A percentile compares a stretch with the other conserved stretches of the same genome.
Evolutionary conservation across 2,888 invertebrate species (phyloP).

Genomic region (Andrena bucephala): DNA sequence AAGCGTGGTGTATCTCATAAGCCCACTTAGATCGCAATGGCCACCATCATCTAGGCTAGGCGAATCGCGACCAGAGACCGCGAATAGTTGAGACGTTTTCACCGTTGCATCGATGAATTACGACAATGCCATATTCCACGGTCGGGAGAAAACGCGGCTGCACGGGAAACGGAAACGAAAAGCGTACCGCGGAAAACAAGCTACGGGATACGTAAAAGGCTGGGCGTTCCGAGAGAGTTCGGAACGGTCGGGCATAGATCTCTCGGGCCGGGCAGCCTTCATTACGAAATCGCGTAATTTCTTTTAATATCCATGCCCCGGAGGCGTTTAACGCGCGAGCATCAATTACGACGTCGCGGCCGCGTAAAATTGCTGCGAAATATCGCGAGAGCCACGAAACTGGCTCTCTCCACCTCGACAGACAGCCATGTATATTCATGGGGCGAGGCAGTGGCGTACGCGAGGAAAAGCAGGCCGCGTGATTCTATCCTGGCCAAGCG

Average conservation of each 20-base stretch:
- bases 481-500: conserved; percentile 35
- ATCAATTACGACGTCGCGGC: conserved; percentile 47
- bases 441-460: background rate
- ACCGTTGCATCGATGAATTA: conserved; percentile 46
- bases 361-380: conserved; percentile 49
- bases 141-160: conserved; percentile 25
- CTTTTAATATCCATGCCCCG: conserved; percentile 11
- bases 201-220: background rate
- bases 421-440: conserved; percentile 45
- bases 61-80: conserved; percentile 10
- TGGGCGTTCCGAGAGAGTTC: background rate
- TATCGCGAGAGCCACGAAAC: conserved; percentile 13
- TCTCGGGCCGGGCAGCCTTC: background rate
- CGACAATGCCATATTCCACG: conserved; percentile 30
- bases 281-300: conserved; percentile 7
- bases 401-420: background rate
- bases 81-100: conserved; percentile 28
- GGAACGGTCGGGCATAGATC: background rate
- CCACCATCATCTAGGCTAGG: background rate
- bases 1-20: background rate
- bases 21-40: background rate
- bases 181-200: conserved; percentile 30
- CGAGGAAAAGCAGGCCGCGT: conserved; percentile 25
- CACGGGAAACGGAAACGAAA: conserved; percentile 42
- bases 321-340: conserved; percentile 11